Evolutionary conservation across 1,140 invertebrate species (phyloP).

Genomic region (Pentalonia nigronervosa): DNA sequence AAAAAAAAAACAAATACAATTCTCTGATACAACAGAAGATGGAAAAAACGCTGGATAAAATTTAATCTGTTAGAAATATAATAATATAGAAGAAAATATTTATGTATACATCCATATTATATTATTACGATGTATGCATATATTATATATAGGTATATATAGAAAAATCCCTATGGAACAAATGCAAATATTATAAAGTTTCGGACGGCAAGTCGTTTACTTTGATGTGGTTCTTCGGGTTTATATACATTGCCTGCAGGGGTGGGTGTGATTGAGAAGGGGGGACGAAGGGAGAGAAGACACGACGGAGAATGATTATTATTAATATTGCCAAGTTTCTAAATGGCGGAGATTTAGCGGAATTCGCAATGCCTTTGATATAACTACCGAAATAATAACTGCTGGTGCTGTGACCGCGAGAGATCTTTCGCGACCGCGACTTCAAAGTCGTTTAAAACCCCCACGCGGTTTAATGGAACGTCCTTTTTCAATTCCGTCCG

Average conservation of each 20-base stretch:
- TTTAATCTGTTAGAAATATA: conserved; percentile 19
- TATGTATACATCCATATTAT: too few relatives aligned
- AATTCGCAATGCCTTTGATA: conserved; percentile 11
- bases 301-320: background rate
- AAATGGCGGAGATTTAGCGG: conserved; percentile 42
- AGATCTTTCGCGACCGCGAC: conserved; percentile 27
- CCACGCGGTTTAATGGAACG: conserved; percentile 36
- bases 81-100: background rate
- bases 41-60: background rate
- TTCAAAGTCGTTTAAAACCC: conserved; percentile 45
- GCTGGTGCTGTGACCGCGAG: conserved; percentile 41
- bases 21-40: background rate
- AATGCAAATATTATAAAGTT: conserved; percentile 41
- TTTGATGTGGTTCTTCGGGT: conserved; percentile 34
- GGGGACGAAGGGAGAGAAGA: background rate
- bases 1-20: background rate
- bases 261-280: too few relatives aligned
- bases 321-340: conserved; percentile 43
- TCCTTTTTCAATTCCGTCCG: conserved; percentile 5
- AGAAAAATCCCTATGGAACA: background rate
- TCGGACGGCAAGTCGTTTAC: conserved; percentile 31
- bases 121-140: background rate
- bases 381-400: conserved; percentile 43
- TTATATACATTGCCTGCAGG: conserved; percentile 7
- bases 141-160: background rate